Evolutionary conservation across 1,140 invertebrate species (phyloP).

Genomic region (Trypoxylus dichotomus): DNA sequence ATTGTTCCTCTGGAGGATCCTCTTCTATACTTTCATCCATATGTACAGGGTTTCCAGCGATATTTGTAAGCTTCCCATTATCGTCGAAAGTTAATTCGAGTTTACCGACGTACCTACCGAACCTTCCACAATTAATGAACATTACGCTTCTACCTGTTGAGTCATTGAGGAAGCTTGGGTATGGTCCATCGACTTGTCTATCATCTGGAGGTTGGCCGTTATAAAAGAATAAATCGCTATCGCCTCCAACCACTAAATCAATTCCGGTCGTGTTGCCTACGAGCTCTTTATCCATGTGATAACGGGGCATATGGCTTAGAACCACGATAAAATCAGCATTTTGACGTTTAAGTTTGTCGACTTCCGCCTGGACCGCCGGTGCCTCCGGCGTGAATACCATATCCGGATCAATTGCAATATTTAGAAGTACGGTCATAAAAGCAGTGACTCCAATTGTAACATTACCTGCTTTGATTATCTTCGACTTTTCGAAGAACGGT

Average conservation of each 20-base stretch:
- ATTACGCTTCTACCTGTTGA: neutral
- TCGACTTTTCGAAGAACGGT: neutral
- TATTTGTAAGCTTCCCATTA: neutral
- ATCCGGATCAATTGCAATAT: neutral
- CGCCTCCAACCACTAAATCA: neutral
- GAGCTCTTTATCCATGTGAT: neutral
- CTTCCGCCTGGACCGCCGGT: neutral
- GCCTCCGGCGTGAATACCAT: neutral
- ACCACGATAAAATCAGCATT: neutral
- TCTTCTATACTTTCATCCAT: neutral
- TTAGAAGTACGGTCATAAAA: neutral
- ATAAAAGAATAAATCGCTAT: neutral
- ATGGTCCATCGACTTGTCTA: neutral
- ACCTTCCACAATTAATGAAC: neutral
- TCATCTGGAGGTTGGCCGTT: neutral
- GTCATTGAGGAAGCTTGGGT: neutral
- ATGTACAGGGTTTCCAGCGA: neutral
- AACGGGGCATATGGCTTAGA: neutral
- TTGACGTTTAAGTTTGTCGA: neutral
- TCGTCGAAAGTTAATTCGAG: neutral
- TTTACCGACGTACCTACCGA: neutral
- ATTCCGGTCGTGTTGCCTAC: neutral
- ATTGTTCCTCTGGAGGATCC: too few species aligned
- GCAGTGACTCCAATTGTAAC: neutral
- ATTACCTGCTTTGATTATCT: neutral